Conservation (phyloP, 2,797 vertebrate species). For the Poecilia picta region DNA sequence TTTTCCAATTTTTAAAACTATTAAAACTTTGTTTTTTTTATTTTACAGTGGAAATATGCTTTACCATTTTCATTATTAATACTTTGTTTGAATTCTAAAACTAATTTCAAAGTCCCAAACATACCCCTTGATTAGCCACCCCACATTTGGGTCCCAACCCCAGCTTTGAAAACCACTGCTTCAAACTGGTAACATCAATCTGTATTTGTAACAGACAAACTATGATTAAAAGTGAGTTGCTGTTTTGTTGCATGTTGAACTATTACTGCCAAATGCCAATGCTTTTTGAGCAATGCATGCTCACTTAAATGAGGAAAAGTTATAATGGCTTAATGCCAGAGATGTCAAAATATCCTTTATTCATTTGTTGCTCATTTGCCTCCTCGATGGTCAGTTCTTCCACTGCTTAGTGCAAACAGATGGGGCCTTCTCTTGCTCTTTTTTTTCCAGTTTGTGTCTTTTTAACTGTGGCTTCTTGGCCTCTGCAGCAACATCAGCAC, state of each 20-base stretch:
- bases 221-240: neutral
- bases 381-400: conserved; percentile 71
- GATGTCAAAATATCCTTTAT: conserved; percentile 53
- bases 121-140: neutral
- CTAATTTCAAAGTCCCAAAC: neutral
- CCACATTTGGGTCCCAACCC: neutral
- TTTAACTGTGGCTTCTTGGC: conserved; percentile 71
- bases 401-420: conserved; percentile 70
- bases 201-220: conserved; percentile 2
- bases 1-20: neutral
- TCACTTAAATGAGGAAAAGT: conserved; percentile 34
- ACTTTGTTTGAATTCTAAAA: neutral
- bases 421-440: conserved; percentile 62
- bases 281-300: conserved; percentile 18
- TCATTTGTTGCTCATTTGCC: conserved; percentile 66
- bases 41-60: neutral
- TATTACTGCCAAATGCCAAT: neutral
- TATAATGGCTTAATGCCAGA: conserved; percentile 33
- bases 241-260: neutral
- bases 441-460: conserved; percentile 67
- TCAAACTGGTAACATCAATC: neutral
- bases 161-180: neutral
- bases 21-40: neutral
- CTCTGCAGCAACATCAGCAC: conserved; percentile 67
- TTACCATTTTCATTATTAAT: neutral